Base-by-base conservation (phyloP, 2,797 vertebrate genomes). In the Dallia pectoralis region DNA sequence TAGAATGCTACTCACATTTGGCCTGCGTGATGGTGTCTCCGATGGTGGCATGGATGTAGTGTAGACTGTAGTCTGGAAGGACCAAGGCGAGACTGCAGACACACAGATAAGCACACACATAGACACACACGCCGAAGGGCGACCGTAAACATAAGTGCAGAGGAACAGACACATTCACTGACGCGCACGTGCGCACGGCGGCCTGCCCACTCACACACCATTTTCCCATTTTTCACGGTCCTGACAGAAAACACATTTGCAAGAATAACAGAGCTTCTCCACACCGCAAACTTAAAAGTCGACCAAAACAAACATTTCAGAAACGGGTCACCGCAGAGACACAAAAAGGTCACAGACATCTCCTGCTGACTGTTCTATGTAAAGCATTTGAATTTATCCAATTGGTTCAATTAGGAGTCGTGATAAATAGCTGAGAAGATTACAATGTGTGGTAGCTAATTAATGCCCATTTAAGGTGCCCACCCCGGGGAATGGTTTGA, bases 1-100 rank as follows among this genome's bases (percentile, higher is more conserved):
- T 66, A 67, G 66, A 27, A 8, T 9, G 16, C 29, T 89, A 96
- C 97, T 97, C 95, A 99, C 97, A 97, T 94, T 86, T 97, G 68
- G 97, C 97, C 91, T 98, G 96, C 81, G 83, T 94, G 89, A 97
- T 95, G 51, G 93, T 93, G 90, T 99, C 97, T 67, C 95, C 95
- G 82, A 98, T 93, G 73, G 89, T 94, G 77, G 97, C 95, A 81
- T 92, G 93, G 89, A 99, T 97, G 91, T 98, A 98, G 89, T 97
- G 93, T 91, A 92, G 91, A 84, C 96, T 97, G 94, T 98, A 98
- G 44, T 96, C 92, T 18, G 97, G 97, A 53, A 99, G 94, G 75
- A 98, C 97, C 92, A 99, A 89, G 72, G 96, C 97, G 86, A 99
- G 91, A 91, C 97, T 99, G 91, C 65, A 90, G 89, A 73, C 71